These are phyloP conservation scores for Ennomos quercinarius DNA, from an alignment of 2,888 invertebrate species.

Conservation along the genomic window DNA sequence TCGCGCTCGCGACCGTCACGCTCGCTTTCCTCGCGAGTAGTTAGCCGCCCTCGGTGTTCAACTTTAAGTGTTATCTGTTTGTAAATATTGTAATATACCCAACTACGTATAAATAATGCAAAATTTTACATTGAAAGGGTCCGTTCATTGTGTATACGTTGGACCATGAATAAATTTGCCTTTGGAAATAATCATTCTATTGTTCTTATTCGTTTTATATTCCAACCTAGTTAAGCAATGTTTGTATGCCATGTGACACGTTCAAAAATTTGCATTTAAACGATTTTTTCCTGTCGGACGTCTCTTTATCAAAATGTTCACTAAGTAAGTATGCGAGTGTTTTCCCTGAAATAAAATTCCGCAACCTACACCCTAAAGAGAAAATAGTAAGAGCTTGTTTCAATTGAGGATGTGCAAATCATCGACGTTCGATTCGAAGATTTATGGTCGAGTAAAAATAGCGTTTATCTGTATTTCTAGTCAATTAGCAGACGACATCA, in stretches of 20 bases:
- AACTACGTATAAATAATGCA: conserved; percentile 71
- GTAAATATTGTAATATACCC: conserved; percentile 83
- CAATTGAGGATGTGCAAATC: conserved; percentile 20
- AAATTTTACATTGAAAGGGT: conserved; percentile 84
- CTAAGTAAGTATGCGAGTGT: too few species aligned
- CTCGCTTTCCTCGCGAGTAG: conserved; percentile 71
- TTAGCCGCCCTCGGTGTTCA: conserved; percentile 78
- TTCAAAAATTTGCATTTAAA: conserved; percentile 38
- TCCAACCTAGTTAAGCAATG: conserved; percentile 26
- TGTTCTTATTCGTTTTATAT: conserved; percentile 42
- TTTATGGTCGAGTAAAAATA: conserved; percentile 71
- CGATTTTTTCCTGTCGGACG: conserved; percentile 10
- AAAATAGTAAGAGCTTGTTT: conserved; percentile 6
- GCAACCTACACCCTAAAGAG: not conserved
- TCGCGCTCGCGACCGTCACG: conserved; percentile 60
- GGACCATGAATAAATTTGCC: conserved; percentile 84
- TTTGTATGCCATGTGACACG: conserved; percentile 25
- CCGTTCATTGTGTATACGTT: conserved; percentile 84
- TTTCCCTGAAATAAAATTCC: not conserved
- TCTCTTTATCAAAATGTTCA: too few species aligned
- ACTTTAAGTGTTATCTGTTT: conserved; percentile 66
- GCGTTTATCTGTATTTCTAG: conserved; percentile 81
- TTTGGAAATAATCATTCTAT: conserved; percentile 64
- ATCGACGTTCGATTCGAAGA: conserved; percentile 52
- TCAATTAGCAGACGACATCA: conserved; percentile 82